Conservation (phyloP, 1,140 invertebrate genomes). For the Orchesella cincta region DNA sequence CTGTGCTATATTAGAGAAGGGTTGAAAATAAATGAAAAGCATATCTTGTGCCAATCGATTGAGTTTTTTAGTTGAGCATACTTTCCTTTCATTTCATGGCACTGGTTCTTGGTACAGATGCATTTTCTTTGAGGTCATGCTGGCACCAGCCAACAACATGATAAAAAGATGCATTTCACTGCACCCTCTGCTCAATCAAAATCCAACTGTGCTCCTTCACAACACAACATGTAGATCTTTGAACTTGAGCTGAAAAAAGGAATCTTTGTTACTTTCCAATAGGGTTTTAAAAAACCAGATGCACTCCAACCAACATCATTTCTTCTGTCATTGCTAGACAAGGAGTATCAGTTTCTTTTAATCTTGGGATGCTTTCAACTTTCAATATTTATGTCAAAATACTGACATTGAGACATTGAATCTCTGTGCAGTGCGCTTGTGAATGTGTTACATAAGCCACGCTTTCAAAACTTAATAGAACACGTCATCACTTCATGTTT, state of each 20-base stretch:
- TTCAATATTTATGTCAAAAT: too few species aligned
- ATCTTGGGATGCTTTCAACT: too few species aligned
- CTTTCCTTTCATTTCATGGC: neutral
- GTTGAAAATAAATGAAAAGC: slow-evolving; percentile 2
- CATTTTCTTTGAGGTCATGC: slow-evolving; percentile 1
- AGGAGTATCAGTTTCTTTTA: too few species aligned
- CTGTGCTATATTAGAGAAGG: neutral
- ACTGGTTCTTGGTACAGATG: slow-evolving; percentile 2
- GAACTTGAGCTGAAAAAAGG: slow-evolving; percentile 18
- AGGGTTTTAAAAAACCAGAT: neutral
- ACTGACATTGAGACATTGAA: too few species aligned
- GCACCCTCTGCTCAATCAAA: slow-evolving; percentile 16
- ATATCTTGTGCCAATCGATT: slow-evolving; percentile 14
- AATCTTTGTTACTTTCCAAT: slow-evolving; percentile 21
- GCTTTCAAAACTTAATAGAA: too few species aligned
- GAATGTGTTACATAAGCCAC: too few species aligned
- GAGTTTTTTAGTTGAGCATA: neutral
- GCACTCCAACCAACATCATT: neutral
- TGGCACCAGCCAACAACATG: slow-evolving; percentile 1
- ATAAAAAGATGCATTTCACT: neutral
- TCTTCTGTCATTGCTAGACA: too few species aligned
- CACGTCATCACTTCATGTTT: too few species aligned
- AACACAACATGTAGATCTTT: neutral
- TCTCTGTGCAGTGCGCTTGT: too few species aligned
- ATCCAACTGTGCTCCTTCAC: slow-evolving; percentile 14